phyloP scores from a whole-genome alignment of 2,888 invertebrate species.

The Lissocephala sabroskyi region DNA sequence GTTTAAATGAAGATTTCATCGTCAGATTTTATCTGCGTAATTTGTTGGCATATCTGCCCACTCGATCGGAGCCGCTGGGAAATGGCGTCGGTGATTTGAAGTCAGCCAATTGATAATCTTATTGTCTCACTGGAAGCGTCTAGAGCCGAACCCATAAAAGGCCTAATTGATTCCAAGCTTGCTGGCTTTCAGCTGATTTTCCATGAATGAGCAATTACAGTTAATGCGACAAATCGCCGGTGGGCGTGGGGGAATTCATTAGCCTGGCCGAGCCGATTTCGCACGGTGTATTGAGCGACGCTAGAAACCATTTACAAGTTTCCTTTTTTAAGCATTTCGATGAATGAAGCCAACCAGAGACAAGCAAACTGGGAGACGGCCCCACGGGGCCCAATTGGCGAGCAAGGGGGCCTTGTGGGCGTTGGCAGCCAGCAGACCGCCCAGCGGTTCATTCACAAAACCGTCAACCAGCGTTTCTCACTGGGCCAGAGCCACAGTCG shows the following conservation, averaged over 20 bases:
- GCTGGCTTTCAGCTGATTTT: conserved; percentile 2
- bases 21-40: no score
- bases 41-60: no score
- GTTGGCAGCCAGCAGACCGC: conserved; percentile 30
- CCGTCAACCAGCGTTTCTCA: conserved; percentile 20
- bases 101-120: no score
- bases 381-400: conserved; percentile 28
- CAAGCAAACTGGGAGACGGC: conserved; percentile 8
- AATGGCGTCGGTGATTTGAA: no score
- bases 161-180: conserved; percentile 14
- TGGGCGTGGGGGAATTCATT: conserved; percentile 44
- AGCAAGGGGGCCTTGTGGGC: conserved; percentile 32
- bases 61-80: no score
- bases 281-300: conserved; percentile 42
- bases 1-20: no score
- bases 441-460: conserved; percentile 54
- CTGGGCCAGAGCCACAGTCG: not conserved
- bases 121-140: no score
- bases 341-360: conserved; percentile 35
- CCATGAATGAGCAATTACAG: conserved; percentile 51
- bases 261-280: conserved; percentile 30
- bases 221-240: conserved; percentile 40
- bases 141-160: no score
- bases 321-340: conserved; percentile 57
- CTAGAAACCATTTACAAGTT: conserved; percentile 59